Base-by-base conservation (phyloP, 2,888 invertebrate genomes). In the Labia minor region DNA sequence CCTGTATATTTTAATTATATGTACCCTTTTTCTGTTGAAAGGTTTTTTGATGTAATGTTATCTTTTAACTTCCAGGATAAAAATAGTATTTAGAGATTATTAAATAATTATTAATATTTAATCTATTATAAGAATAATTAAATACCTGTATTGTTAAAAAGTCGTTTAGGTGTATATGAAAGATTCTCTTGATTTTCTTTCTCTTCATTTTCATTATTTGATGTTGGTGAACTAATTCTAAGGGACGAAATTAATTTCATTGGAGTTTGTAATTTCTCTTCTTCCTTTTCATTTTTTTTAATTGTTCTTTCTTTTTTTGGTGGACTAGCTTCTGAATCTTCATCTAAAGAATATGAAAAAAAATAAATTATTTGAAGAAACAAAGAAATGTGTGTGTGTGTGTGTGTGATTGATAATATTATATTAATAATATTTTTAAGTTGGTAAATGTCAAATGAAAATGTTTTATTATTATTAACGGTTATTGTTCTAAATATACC, bases 231-330 rank as follows among this genome's bases (percentile, higher is more conserved):
- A 33, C 26, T 63, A 14, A 69, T 26, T 6, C 21, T 37, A 6
- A 69, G 63, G 14, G 21, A 63, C 18, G 65, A 65, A 11, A 68
- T 65, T 6, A 69, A 67, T 14, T 66, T 65, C 14, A 67, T 64
- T 21, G 69, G 68, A 18, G 68, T 69, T 19, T 16, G n/a, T 1
- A 64, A 19, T n/a, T 63, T 62, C 16, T 20, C 26, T 16, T 19
- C 18, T 16, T 4, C 16, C 33, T 26, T 20, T 19, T 10, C n/a
- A 6, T 20, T 37, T 0, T 61, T 37, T 1, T 6, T 8, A 19
- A 21, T 19, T 19, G 3, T 65, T 18, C 62, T 65, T 3, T 63
- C 65, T 33, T 63, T 37, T 65, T 69, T 69, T 61, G 69, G 68
- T 16, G 69, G 69, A 65, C 63, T 67, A 11, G 21, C 64, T 14